Base-by-base conservation (phyloP, 1,140 invertebrate species). In the Eupristina koningsbergeri region DNA sequence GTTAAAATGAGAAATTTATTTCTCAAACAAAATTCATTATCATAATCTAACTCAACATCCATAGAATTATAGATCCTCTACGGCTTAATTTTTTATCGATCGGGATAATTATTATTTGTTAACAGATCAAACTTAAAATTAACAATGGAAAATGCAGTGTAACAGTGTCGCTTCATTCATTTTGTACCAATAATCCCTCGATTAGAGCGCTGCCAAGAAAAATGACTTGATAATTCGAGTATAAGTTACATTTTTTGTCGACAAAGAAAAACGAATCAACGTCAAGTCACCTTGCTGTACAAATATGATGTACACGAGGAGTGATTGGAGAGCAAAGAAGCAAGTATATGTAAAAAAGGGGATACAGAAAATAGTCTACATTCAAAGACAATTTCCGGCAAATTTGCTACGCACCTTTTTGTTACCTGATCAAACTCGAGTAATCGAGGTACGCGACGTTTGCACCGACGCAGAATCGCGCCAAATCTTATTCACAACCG, bases 311-410 rank as follows among this genome's bases (percentile, higher is more conserved):
- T 22, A 31, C 50, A 3, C 26, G 39, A 9, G 26, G 26, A 19
- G 36, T 13, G 67, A 53, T 71, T 63, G 78, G 80, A 53, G 34
- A 36, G 64, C 15, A 31, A 39, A 29, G 34, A 75, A n/a, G 67
- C 64, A 13, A 13, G n/a, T 22, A 29, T 22, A 36, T 36, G 64
- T 3, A 71, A 71, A 71, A 71, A 71, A 71, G 19, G 34, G 64
- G n/a, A 31, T 19, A 22, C 15, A 36, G 22, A 41, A 13, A 6
- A 36, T 9, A 41, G 67, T 41, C 6, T 71, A 53, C 31, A 45
- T 11, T 53, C 64, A 58, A 75, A 80, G 83, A 86, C 83, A 84
- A 86, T 86, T 86, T 86, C 85, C 83, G 78, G 85, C 69, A 41
- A 67, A 86, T 86, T 86, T 63, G 85, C 45, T 34, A 71, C 79